Evolutionary conservation across 2,888 invertebrate species (phyloP).

Genomic region (Chymomyza fuscimana): DNA sequence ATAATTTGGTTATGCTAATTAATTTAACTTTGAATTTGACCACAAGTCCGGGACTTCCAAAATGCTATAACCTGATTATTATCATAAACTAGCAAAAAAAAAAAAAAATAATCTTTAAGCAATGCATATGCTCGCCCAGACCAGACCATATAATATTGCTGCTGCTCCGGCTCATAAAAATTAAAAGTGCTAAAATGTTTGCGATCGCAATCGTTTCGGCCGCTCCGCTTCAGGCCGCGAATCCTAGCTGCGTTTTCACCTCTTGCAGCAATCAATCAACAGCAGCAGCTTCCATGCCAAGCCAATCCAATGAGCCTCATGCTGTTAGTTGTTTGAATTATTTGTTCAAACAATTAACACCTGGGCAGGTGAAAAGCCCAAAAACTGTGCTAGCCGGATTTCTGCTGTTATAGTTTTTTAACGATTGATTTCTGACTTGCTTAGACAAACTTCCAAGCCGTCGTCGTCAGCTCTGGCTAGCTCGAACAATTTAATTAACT

Average conservation of each 20-base stretch:
- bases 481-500: constrained; percentile 70
- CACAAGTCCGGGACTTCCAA: not conserved
- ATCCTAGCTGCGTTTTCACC: constrained; percentile 8
- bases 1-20: not conserved
- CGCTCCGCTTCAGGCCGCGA: not conserved
- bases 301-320: not conserved
- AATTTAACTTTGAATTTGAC: not conserved
- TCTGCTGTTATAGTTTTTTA: constrained; percentile 60
- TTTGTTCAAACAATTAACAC: constrained; percentile 66
- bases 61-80: not conserved
- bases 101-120: no score
- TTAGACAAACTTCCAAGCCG: no score
- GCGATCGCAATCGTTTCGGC: constrained; percentile 28
- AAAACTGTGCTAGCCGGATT: constrained; percentile 59
- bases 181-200: constrained; percentile 69
- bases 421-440: constrained; percentile 50
- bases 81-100: not conserved
- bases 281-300: not conserved
- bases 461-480: not conserved
- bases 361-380: constrained; percentile 25
- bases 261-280: constrained; percentile 22
- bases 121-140: not conserved
- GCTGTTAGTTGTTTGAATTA: constrained; percentile 35
- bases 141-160: not conserved
- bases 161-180: constrained; percentile 34